Percentiles rank a stretch among this genome's conserved stretches.
Conservation (phyloP, 2,113 vertebrate genomes). For the Chaenocephalus aceratus region DNA sequence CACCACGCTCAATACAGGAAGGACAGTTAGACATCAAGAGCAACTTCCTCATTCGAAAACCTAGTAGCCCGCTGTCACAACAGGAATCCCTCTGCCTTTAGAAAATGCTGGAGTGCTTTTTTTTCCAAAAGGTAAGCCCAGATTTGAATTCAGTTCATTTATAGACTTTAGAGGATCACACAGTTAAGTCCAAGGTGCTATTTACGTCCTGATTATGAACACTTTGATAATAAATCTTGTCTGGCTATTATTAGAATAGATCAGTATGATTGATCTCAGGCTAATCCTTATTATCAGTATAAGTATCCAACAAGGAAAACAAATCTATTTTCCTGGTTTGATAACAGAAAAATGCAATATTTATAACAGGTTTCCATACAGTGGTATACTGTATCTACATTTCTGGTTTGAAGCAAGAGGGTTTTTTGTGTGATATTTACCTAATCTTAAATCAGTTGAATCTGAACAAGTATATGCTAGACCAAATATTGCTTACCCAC, state of each 20-base stretch:
- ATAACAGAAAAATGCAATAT: not conserved
- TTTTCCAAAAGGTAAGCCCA: slow-evolving; percentile 29
- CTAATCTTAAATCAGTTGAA: not conserved
- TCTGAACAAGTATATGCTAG: not conserved
- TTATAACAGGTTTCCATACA: no score
- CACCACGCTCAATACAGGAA: not conserved
- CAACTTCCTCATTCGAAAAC: not conserved
- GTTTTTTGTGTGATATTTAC: not conserved
- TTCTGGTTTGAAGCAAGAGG: not conserved
- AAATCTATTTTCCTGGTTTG: not conserved
- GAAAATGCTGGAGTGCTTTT: slow-evolving; percentile 3
- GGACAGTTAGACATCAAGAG: accelerated
- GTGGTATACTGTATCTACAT: not conserved
- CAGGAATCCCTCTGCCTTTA: not conserved
- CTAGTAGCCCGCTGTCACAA: not conserved
- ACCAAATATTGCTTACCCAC: not conserved
- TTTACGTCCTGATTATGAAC: not conserved
- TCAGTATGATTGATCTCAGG: no score
- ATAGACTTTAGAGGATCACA: not conserved
- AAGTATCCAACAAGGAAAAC: not conserved
- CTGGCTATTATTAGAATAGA: not conserved
- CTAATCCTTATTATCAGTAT: not conserved
- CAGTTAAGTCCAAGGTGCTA: not conserved
- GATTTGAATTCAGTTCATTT: not conserved
- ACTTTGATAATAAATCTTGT: not conserved